Percentiles rank a stretch among this genome's conserved stretches.
These are phyloP conservation scores for Galeopsomyia nigrocyanea DNA, from an alignment of 2,888 invertebrate genomes.

Conservation along the genomic window DNA sequence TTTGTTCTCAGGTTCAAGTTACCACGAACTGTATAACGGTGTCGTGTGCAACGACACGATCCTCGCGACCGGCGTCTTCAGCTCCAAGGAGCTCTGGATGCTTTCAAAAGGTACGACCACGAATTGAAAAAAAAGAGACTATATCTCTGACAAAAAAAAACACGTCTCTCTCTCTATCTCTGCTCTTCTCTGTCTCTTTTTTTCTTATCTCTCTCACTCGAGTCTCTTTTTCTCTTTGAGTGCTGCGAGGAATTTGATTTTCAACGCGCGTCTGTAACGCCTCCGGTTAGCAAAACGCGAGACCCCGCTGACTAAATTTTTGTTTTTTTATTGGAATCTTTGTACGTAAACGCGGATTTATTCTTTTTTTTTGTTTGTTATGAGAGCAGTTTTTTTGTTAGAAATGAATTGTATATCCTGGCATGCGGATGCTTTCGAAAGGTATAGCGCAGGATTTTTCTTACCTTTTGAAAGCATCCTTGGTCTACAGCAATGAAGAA, in stretches of 20 bases:
- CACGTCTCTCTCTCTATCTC: not conserved
- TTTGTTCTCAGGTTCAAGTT: conserved; percentile 69
- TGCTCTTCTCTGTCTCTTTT: not conserved
- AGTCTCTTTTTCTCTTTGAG: conserved; percentile 27
- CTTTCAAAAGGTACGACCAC: conserved; percentile 89
- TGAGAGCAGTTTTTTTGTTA: not conserved
- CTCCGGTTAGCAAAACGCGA: too few relatives aligned
- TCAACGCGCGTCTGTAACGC: not conserved
- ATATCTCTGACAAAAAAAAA: not conserved
- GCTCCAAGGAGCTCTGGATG: conserved; percentile 99
- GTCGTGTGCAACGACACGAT: conserved; percentile 99
- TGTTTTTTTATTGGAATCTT: too few relatives aligned
- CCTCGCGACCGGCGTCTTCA: conserved; percentile 99
- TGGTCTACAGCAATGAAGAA: conserved; percentile 31
- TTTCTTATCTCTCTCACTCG: conserved; percentile 37
- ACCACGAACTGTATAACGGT: conserved; percentile 97
- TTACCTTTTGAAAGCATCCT: conserved; percentile 67
- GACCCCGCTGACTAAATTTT: too few relatives aligned
- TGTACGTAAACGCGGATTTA: too few relatives aligned
- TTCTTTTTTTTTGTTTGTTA: conserved; percentile 24
- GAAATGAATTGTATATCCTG: conserved; percentile 24
- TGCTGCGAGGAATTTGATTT: conserved; percentile 11
- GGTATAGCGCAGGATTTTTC: conserved; percentile 59
- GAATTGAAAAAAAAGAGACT: conserved; percentile 3
- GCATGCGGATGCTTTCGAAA: conserved; percentile 66